Evolutionary conservation across 2,888 invertebrate genomes (phyloP).

Genomic region (Hydropsyche betteni): DNA sequence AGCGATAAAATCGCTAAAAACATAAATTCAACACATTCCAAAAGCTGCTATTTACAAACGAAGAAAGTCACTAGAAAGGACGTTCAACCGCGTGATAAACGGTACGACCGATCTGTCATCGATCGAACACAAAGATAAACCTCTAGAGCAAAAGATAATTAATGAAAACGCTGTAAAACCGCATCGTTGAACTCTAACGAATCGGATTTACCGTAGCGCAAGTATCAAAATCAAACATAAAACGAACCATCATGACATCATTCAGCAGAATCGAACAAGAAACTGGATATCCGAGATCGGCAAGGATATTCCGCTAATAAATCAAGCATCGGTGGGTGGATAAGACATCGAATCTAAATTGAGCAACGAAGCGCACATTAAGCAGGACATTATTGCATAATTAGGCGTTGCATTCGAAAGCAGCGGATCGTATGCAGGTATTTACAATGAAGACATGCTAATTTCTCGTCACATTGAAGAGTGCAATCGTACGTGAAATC

Average conservation of each 20-base stretch:
- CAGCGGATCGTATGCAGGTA: background rate
- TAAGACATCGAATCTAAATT: no score
- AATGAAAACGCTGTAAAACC: no score
- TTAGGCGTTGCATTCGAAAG: background rate
- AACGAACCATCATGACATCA: no score
- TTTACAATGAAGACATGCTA: background rate
- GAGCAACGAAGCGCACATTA: no score
- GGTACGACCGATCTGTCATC: background rate
- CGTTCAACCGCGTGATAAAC: background rate
- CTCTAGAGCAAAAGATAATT: no score
- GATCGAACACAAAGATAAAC: background rate
- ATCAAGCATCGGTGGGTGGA: no score
- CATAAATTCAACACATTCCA: background rate
- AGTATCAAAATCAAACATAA: no score
- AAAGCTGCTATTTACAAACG: background rate
- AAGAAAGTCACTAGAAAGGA: background rate
- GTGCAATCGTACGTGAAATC: constrained; percentile 34
- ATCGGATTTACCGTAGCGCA: no score
- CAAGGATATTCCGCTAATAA: no score
- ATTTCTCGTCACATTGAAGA: constrained; percentile 29
- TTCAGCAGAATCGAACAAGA: no score
- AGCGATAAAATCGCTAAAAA: background rate
- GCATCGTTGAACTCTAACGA: no score
- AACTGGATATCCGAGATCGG: no score
- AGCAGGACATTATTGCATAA: background rate